phyloP scores from a whole-genome alignment of 1,140 invertebrate species.

The Papilio helenus region DNA sequence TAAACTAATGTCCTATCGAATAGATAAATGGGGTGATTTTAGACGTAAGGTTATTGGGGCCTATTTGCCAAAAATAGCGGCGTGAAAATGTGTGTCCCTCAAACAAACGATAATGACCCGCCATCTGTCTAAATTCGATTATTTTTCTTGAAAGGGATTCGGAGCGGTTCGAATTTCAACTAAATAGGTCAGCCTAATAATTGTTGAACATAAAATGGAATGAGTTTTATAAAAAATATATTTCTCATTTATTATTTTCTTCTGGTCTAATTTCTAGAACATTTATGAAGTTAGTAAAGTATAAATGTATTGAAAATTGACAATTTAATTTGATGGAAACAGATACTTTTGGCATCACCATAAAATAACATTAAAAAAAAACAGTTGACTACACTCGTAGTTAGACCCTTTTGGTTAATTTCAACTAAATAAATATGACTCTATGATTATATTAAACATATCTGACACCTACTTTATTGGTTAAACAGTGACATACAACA shows the following conservation, averaged over 20 bases:
- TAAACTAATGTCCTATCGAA: slow-evolving; percentile 24
- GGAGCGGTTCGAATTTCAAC: neutral
- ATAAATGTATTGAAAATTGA: no score
- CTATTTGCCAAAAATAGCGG: slow-evolving; percentile 31
- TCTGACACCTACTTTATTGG: no score
- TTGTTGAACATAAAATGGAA: slow-evolving; percentile 45
- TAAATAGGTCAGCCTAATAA: neutral
- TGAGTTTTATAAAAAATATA: neutral
- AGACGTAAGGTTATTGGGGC: slow-evolving; percentile 13
- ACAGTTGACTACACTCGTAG: no score
- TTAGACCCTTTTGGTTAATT: no score
- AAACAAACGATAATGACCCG: slow-evolving; percentile 33
- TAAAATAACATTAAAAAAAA: no score
- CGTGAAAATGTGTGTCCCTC: slow-evolving; percentile 31
- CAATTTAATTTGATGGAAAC: no score
- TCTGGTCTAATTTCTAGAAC: no score
- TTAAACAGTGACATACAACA: neutral
- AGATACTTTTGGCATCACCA: no score
- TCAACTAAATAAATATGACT: no score
- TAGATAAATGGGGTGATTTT: slow-evolving; percentile 26
- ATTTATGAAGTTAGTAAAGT: no score
- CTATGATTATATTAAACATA: no score
- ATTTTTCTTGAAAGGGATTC: slow-evolving; percentile 19
- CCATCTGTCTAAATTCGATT: slow-evolving; percentile 36
- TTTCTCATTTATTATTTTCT: neutral